Evolutionary conservation across 2,113 vertebrate genomes (phyloP).

Genomic region (Ictalurus furcatus): DNA sequence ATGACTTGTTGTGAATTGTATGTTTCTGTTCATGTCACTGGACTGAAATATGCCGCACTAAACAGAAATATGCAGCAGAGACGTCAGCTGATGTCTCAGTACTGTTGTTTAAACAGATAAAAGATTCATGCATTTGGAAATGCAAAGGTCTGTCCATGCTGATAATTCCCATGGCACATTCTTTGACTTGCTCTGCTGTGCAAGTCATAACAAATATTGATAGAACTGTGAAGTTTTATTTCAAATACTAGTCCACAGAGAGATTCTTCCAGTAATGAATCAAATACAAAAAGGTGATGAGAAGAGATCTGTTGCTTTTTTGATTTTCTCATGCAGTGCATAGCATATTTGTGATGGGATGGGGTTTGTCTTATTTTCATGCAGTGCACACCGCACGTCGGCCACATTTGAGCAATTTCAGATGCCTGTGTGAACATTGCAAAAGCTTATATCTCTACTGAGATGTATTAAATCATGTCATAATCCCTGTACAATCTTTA

Average conservation of each 20-base stretch:
- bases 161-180: background rate
- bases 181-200: background rate
- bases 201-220: background rate
- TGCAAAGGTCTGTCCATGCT: background rate
- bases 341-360: background rate
- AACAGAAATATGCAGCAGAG: background rate
- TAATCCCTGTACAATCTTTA: background rate
- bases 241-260: background rate
- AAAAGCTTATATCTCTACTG: background rate
- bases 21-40: background rate
- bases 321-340: background rate
- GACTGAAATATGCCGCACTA: background rate
- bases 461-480: background rate
- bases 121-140: constrained; percentile 3
- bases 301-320: background rate
- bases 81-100: background rate
- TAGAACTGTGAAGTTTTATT: background rate
- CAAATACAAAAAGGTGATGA: background rate
- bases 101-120: constrained; percentile 2
- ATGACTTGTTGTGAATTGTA: constrained; percentile 19
- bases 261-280: background rate
- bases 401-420: background rate
- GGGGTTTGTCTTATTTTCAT: background rate
- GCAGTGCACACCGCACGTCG: background rate
- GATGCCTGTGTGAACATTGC: background rate